Evolutionary conservation across 2,113 vertebrate species (phyloP), one percentile per base, ranked within the genome.

Genomic region (Propithecus coquereli): DNA sequence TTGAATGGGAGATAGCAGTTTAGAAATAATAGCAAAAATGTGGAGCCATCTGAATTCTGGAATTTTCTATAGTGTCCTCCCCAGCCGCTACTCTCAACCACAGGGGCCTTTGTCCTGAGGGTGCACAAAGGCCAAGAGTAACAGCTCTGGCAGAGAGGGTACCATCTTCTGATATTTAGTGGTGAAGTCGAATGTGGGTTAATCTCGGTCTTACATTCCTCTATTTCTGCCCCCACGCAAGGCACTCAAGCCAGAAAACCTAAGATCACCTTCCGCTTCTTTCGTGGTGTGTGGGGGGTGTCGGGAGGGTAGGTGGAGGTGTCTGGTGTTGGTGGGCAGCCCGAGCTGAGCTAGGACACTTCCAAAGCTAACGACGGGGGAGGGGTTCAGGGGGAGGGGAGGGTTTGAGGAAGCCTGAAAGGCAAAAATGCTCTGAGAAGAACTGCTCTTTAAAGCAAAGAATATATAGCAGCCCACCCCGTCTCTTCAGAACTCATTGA

Each of bases 61-160:
- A 1, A 2, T 79, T 37, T 89, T 86, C 70, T 61, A 5, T 4
- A 3, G 23, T 14, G 3, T 5, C 22, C 40, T 50, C 6, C n/a
- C 50, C 12, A 10, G 2, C 30, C 0, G 0, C 30, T 13, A 23
- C 40, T 3, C 34, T 34, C 23, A 22, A 11, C 43, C 47, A 8
- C 6, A 50, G 82, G 34, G 10, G 32, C 40, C 87, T 71, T 1
- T 40, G 47, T 8, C 23, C 47, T 30, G 5, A 23, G 0, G 1
- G 5, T 43, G 43, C 20, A 23, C 7, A 32, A 12, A 65, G 18
- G 18, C 3, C 45, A 27, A n/a, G 7, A 50, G 23, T 2, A 61
- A 25, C 1, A 18, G 32, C 14, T 11, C 22, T 1, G 9, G 57
- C 6, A 13, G 43, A 3, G 1, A 1, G 8, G 3, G 27, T 10